Base-by-base conservation (phyloP, 2,113 vertebrate genomes). In the Hippocampus guttulatus region DNA sequence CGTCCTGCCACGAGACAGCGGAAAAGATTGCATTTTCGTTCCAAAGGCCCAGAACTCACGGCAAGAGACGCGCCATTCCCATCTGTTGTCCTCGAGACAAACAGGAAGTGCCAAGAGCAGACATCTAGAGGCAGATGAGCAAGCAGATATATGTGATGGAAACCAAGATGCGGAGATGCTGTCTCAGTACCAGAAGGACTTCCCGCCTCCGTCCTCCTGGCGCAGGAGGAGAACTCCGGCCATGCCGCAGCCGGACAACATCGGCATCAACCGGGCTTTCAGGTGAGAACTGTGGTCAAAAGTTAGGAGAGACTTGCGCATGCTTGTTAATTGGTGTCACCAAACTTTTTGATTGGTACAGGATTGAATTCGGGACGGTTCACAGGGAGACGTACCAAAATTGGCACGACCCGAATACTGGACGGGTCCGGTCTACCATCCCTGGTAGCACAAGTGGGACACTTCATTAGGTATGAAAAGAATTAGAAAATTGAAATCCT, bases 101-200 rank as follows among this genome's bases (percentile, higher is more conserved):
- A 81, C 76, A 77, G 72, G 60, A 75, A 69, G 68, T 71, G 77
- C 72, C 75, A 75, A 71, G 66, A 69, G 69, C 27, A 33, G 23
- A 47, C 51, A 49, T 54, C 43, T 45, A 71, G 47, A 18, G 30
- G 60, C 68, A 20, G 43, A 65, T 7, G 43, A 75, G 68, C 67
- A 74, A 63, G 76, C 74, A 68, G 38, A 64, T 16, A 16, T 16
- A 49, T 3, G 11, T 23, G 6, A 54, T 45, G 61, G 84, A 76
- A 63, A 21, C 67, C 64, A 2, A 30, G 68, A 64, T 1, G 7
- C 55, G 49, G 80, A 88, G 25, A 78, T 72, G 64, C n/a, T 79
- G 70, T 89, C 87, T 64, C 90, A 86, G 73, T 89, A 92, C 80
- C 90, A 90, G 75, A 88, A 80, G 0, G 91, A 93, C 68, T 93